Conservation (phyloP, 1,140 invertebrate species). For the Galleria mellonella region DNA sequence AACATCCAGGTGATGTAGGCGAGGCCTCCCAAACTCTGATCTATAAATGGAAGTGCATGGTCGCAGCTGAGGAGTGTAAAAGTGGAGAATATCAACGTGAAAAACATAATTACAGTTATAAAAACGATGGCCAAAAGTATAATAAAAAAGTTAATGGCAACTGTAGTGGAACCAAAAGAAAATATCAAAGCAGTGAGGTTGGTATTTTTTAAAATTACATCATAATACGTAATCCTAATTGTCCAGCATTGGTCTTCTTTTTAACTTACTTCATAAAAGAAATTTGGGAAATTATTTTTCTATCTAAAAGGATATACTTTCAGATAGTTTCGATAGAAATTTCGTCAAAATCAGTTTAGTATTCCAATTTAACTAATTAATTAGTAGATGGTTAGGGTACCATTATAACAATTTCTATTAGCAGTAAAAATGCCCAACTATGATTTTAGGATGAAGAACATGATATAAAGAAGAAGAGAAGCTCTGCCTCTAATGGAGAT, state of each 20-base stretch:
- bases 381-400: no score
- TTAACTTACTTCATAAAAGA: no score
- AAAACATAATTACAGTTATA: conserved; percentile 5
- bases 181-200: conserved; percentile 67
- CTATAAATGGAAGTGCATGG: conserved; percentile 93
- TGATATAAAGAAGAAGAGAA: conserved; percentile 40
- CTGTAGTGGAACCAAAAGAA: conserved; percentile 53
- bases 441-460: conserved; percentile 43
- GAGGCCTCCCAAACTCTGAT: conserved; percentile 85
- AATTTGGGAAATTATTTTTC: no score
- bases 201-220: conserved; percentile 16
- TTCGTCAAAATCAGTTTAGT: no score
- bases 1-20: conserved; percentile 86
- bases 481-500: conserved; percentile 30
- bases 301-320: no score
- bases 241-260: no score
- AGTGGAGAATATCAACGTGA: conserved; percentile 38
- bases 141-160: conserved; percentile 55
- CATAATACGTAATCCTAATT: no score
- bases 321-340: no score
- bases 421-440: background rate
- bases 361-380: no score
- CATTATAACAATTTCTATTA: no score
- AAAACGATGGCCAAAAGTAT: conserved; percentile 20
- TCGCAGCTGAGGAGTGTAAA: conserved; percentile 76